Evolutionary conservation across 2,113 vertebrate genomes (phyloP).

Genomic region (Merops nubicus): DNA sequence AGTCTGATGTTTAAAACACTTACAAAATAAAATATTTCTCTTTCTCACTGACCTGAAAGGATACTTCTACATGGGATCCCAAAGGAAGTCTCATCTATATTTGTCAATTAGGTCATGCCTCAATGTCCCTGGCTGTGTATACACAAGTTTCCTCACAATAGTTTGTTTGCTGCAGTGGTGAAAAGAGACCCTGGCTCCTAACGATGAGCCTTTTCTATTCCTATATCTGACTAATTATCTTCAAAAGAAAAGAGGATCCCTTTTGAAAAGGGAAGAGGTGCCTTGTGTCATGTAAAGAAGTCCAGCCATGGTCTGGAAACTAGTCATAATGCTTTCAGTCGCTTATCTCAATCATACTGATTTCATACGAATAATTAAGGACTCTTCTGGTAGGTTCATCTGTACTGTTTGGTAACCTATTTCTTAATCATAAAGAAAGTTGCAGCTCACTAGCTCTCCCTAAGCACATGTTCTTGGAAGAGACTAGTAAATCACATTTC

Average conservation of each 20-base stretch:
- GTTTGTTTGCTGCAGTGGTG: neutral
- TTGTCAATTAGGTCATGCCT: neutral
- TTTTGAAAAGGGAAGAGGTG: neutral
- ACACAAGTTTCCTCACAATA: neutral
- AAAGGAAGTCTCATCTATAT: neutral
- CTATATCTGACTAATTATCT: neutral
- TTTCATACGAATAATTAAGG: neutral
- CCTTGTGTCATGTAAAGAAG: neutral
- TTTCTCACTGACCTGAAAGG: neutral
- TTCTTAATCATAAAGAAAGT: neutral
- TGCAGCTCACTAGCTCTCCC: neutral
- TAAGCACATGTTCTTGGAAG: neutral
- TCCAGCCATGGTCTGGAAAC: neutral
- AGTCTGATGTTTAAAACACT: neutral
- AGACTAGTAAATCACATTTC: neutral
- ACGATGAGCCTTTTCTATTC: neutral
- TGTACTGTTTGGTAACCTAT: neutral
- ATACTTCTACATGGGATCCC: neutral
- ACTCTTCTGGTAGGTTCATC: neutral
- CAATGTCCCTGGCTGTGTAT: neutral
- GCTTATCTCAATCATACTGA: neutral
- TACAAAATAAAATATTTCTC: neutral
- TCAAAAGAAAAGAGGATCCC: neutral
- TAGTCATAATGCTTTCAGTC: neutral
- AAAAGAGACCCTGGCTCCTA: neutral